These are phyloP conservation scores for Puma concolor DNA, from an alignment of 2,113 vertebrate species.

Conservation along the genomic window DNA sequence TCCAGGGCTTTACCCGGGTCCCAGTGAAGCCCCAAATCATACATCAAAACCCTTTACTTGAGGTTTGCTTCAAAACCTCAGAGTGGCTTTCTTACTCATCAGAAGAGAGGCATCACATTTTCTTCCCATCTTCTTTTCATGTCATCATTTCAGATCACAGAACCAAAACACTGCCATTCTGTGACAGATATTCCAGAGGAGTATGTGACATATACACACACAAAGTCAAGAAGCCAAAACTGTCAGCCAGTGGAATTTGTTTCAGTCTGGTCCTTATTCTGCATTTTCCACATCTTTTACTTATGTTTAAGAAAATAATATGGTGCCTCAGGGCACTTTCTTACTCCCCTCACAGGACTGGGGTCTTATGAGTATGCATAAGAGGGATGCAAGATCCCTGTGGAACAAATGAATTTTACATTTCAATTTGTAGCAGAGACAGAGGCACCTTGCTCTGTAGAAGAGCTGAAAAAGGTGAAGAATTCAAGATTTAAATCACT, in stretches of 20 bases:
- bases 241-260: not conserved
- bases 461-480: not conserved
- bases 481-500: not conserved
- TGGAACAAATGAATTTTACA: not conserved
- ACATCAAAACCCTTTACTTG: not conserved
- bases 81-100: not conserved
- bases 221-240: not conserved
- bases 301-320: not conserved
- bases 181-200: not conserved
- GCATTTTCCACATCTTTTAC: not conserved
- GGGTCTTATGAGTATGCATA: not conserved
- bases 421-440: not conserved
- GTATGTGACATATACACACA: not conserved
- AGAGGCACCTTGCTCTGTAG: not conserved
- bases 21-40: not conserved
- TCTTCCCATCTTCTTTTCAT: not conserved
- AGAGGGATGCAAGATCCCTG: not conserved
- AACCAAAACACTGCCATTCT: not conserved
- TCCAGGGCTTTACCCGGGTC: not conserved
- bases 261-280: not conserved
- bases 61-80: not conserved
- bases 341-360: not conserved
- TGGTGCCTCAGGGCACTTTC: not conserved
- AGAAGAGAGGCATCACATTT: rapidly evolving
- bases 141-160: not conserved